These are phyloP conservation scores for Tenthredo livida DNA, from an alignment of 2,888 invertebrate species.

Conservation along the genomic window DNA sequence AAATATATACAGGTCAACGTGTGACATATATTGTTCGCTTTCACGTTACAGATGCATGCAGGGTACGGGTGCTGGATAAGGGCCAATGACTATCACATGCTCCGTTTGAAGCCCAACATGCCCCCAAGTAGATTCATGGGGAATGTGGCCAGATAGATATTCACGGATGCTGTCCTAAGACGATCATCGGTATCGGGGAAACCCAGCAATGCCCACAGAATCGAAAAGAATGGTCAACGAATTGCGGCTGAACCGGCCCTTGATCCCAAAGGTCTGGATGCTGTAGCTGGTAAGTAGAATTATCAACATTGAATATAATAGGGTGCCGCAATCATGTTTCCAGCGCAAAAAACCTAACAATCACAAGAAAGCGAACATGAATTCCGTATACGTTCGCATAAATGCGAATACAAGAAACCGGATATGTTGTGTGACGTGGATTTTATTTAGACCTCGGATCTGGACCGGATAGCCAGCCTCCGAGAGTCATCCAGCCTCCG, in stretches of 20 bases:
- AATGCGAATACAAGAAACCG: background rate
- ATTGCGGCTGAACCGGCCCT: background rate
- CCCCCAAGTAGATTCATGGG: background rate
- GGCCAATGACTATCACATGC: too few relatives aligned
- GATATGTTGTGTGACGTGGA: too few relatives aligned
- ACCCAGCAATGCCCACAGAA: background rate
- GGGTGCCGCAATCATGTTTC: background rate
- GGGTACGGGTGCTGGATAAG: too few relatives aligned
- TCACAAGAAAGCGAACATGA: background rate
- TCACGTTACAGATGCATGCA: too few relatives aligned
- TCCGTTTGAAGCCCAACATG: too few relatives aligned
- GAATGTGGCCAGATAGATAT: background rate
- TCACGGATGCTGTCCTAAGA: background rate
- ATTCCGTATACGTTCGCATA: background rate
- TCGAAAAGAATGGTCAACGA: background rate
- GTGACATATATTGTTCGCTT: too few relatives aligned
- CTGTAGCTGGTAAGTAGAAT: slow-evolving; percentile 8
- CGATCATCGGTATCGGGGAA: background rate
- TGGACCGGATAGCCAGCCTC: too few relatives aligned
- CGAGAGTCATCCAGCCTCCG: too few relatives aligned
- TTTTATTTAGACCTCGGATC: too few relatives aligned
- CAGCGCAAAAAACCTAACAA: background rate
- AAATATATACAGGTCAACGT: too few relatives aligned
- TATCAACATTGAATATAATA: background rate
- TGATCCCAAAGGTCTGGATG: background rate